Evolutionary conservation across 2,797 vertebrate species (phyloP), one percentile per base, ranked within the genome.

Genomic region (Notamacropus eugenii): DNA sequence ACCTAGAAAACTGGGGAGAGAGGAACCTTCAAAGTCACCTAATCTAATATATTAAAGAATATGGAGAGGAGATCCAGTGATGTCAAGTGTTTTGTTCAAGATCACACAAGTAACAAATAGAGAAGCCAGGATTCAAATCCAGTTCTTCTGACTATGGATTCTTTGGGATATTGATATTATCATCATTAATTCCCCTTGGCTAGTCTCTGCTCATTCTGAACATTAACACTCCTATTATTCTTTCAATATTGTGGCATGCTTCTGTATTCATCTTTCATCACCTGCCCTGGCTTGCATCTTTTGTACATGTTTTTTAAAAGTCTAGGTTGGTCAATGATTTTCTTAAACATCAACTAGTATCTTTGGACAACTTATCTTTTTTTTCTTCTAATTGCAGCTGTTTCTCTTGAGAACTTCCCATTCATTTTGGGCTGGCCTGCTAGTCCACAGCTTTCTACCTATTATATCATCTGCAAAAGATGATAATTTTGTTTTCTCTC

Each of bases 101-200:
- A 52, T 54, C 52, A 91, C 90, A 54, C 4, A 54, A 62, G 13
- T 50, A 58, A 24, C 57, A 54, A 96, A 27, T 54, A 46, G 46
- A 12, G 56, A 56, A 57, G n/a, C 34, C 62, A 87, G 90, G 52
- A 92, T 94, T 92, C 94, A 90, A 93, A 96, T 87, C 94, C 19
- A 50, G 40, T 56, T 12, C 92, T 27, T 27, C 40, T 57, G 74
- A 87, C 40, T 87, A 87, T 87, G n/a, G n/a, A 74, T 22, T 16
- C n/a, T 87, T 87, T 87, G 74, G 40, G 40, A 87, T 50, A 50
- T 28, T 50, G 40, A 87, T 1, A 16, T 50, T 87, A 50, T 27
- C 1, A 27, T 4, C 22, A 46, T 12, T 46, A 50, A 24, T 46
- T 87, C 50, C 28, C 40, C 22, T 27, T 87, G 40, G 24, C 24